Conservation (phyloP, 2,113 vertebrate genomes). For the Sinocyclocheilus rhinocerous region DNA sequence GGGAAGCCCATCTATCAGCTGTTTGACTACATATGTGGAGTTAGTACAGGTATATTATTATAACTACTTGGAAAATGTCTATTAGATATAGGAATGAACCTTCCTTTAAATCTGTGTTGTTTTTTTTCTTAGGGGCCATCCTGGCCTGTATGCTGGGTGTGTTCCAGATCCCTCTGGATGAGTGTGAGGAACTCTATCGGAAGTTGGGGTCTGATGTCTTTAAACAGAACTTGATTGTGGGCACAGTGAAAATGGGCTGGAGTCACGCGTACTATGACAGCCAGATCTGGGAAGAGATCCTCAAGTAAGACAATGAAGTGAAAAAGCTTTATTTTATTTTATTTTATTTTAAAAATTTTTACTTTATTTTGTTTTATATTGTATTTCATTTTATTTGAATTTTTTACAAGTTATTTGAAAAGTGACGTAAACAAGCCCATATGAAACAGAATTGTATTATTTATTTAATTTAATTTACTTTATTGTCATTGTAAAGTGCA, state of each 20-base stretch:
- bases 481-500: not conserved
- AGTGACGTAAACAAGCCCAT: not conserved
- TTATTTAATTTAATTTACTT: not conserved
- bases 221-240: conserved; percentile 95
- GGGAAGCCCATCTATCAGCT: conserved; percentile 91
- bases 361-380: not conserved
- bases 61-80: not conserved
- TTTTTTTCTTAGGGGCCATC: conserved; percentile 82
- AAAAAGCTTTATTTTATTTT: not conserved
- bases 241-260: conserved; percentile 98
- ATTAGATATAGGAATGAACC: not conserved
- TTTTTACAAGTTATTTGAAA: not conserved
- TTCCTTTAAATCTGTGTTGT: not conserved
- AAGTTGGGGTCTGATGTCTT: conserved; percentile 94
- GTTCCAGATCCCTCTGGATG: conserved; percentile 89
- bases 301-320: conserved; percentile 81
- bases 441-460: not conserved
- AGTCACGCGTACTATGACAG: conserved; percentile 97
- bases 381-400: too few relatives aligned
- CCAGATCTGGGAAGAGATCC: conserved; percentile 93
- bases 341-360: not conserved
- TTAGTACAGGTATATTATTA: conserved; percentile 86
- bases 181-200: conserved; percentile 92
- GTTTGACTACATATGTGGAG: conserved; percentile 97
- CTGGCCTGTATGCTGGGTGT: conserved; percentile 96